phyloP scores from a whole-genome alignment of 2,113 vertebrate genomes.

The Mugil cephalus region DNA sequence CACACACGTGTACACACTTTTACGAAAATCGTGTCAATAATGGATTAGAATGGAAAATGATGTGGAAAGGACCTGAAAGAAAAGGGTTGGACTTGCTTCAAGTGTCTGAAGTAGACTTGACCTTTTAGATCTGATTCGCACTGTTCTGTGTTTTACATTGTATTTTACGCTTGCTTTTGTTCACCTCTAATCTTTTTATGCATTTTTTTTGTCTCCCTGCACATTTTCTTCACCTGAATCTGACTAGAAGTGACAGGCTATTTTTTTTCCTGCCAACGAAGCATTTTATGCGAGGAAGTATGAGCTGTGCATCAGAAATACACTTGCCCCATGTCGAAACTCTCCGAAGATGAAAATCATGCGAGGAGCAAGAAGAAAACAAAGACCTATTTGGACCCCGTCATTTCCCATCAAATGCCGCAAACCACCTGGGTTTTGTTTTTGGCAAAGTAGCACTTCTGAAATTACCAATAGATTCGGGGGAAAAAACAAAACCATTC shows the following conservation, averaged over 20 bases:
- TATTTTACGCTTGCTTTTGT: slow-evolving; percentile 20
- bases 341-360: slow-evolving; percentile 36
- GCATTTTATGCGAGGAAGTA: slow-evolving; percentile 34
- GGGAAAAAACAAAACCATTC: slow-evolving; percentile 77
- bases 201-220: not conserved
- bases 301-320: slow-evolving; percentile 17
- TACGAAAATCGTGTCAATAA: slow-evolving; percentile 54
- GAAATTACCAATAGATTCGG: slow-evolving; percentile 73
- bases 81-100: slow-evolving; percentile 1
- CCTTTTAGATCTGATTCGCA: not conserved
- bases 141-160: not conserved
- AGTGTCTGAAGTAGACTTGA: not conserved
- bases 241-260: slow-evolving; percentile 34
- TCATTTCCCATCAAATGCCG: slow-evolving; percentile 66
- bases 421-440: slow-evolving; percentile 62
- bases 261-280: slow-evolving; percentile 17
- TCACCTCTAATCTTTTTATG: slow-evolving; percentile 35
- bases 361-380: slow-evolving; percentile 34
- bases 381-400: slow-evolving; percentile 55
- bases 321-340: not conserved
- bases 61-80: slow-evolving; percentile 10
- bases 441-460: slow-evolving; percentile 66
- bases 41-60: slow-evolving; percentile 35
- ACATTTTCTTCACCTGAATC: slow-evolving; percentile 12
- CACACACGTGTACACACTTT: slow-evolving; percentile 4